A percentile compares a stretch with the other conserved stretches of the same genome.
phyloP scores from a whole-genome alignment of 2,113 vertebrate species.

The Oreotrochilus melanogaster region DNA sequence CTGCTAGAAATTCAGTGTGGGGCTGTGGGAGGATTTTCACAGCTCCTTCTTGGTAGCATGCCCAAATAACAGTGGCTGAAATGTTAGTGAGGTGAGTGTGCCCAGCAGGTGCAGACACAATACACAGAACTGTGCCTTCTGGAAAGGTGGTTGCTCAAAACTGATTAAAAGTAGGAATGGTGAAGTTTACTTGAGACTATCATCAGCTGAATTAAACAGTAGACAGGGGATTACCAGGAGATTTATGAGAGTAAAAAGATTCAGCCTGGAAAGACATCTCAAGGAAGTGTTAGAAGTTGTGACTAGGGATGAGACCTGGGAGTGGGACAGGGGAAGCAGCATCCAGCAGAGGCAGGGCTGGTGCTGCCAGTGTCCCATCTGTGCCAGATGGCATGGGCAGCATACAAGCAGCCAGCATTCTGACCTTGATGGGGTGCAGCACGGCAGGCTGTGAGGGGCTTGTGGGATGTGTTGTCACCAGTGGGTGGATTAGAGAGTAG shows the following conservation, averaged over 20 bases:
- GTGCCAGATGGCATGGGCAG: neutral
- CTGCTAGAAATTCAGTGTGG: neutral
- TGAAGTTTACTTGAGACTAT: neutral
- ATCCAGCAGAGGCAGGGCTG: neutral
- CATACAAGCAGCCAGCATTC: neutral
- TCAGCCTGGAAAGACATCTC: neutral
- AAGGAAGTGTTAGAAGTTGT: neutral
- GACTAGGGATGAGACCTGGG: rapidly evolving
- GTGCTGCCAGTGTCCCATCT: rapidly evolving
- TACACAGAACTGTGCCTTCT: neutral
- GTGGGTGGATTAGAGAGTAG: neutral
- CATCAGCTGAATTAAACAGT: neutral
- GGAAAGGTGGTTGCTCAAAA: neutral
- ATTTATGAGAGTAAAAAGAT: neutral
- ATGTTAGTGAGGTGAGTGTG: neutral
- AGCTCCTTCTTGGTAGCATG: too few species aligned
- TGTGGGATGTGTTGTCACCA: neutral
- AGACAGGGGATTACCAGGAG: neutral
- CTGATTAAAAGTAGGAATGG: neutral
- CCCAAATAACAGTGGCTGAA: neutral
- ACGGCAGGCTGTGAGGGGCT: rapidly evolving
- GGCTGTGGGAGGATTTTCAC: neutral
- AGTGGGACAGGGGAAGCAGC: neutral
- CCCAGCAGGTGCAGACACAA: neutral
- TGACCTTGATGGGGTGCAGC: neutral